Evolutionary conservation across 2,888 invertebrate species (phyloP).

Genomic region (Cheilosia impressa): DNA sequence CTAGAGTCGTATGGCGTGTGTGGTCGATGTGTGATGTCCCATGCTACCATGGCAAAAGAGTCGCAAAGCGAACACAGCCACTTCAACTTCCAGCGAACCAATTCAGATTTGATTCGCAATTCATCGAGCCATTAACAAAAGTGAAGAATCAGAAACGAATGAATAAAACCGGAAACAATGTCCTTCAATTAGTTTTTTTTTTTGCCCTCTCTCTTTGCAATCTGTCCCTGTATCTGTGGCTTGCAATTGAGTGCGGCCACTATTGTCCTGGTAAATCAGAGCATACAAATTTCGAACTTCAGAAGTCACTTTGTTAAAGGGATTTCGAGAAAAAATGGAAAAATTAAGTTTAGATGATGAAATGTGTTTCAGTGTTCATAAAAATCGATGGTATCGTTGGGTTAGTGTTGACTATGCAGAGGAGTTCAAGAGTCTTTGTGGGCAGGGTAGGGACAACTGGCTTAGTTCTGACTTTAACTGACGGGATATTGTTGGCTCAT

Average conservation of each 20-base stretch:
- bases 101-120: constrained; percentile 65
- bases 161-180: constrained; percentile 63
- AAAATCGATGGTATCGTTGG: neutral
- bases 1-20: constrained; percentile 11
- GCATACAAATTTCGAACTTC: neutral
- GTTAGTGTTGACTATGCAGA: neutral
- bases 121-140: constrained; percentile 61
- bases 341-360: neutral
- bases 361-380: neutral
- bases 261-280: constrained; percentile 26
- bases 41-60: neutral
- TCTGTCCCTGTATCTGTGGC: neutral
- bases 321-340: constrained; percentile 1
- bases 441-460: too few relatives aligned
- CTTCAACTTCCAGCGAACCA: constrained; percentile 60
- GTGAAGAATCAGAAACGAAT: constrained; percentile 64
- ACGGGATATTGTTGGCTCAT: too few relatives aligned
- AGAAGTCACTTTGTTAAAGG: constrained; percentile 27
- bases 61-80: constrained; percentile 21
- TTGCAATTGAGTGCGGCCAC: constrained; percentile 1
- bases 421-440: too few relatives aligned
- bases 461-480: too few relatives aligned
- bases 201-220: neutral
- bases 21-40: neutral
- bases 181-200: constrained; percentile 59